Evolutionary conservation across 2,113 vertebrate genomes (phyloP).

Genomic region (Myotis davidii): DNA sequence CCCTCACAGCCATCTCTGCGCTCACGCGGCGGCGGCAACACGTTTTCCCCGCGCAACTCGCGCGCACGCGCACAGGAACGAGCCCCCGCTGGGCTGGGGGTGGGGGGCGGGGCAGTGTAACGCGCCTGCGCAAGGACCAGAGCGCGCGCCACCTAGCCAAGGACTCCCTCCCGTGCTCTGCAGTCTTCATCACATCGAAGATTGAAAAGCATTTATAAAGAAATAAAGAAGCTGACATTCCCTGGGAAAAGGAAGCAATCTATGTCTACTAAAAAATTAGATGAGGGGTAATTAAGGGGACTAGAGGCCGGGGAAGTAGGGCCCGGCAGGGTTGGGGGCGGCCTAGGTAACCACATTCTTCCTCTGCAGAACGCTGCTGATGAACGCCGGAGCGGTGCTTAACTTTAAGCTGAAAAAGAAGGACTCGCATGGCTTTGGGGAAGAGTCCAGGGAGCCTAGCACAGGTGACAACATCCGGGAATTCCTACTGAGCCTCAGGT

Average conservation of each 20-base stretch:
- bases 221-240: neutral
- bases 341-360: no score
- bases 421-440: no score
- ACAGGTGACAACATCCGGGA: no score
- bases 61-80: conserved; percentile 60
- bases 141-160: fast-evolving
- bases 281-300: no score
- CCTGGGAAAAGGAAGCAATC: neutral
- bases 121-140: neutral
- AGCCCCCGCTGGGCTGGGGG: fast-evolving
- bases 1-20: neutral
- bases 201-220: conserved; percentile 12
- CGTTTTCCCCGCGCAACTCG: conserved; percentile 47
- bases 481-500: no score
- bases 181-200: fast-evolving
- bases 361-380: no score
- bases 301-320: no score
- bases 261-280: neutral
- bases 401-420: no score
- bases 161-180: fast-evolving
- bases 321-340: no score
- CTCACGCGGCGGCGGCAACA: fast-evolving
- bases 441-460: no score
- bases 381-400: no score
- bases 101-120: fast-evolving